Percentiles rank a stretch among this genome's conserved stretches.
Conservation (phyloP, 2,888 invertebrate species). For the Drosophila incognita region DNA sequence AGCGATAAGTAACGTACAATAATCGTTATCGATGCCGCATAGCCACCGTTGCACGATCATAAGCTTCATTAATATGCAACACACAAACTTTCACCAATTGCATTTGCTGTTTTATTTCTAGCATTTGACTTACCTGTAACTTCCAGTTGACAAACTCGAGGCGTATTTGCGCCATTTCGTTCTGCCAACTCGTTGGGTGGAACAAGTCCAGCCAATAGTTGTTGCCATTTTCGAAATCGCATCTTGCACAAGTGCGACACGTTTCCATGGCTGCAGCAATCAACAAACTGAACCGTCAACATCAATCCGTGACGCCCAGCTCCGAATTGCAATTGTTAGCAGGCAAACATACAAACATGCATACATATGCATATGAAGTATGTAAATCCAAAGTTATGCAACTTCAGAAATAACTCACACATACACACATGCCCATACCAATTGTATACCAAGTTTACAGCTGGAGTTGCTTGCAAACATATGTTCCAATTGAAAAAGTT, state of each 20-base stretch:
- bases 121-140: conserved; percentile 68
- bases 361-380: conserved; percentile 8
- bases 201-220: conserved; percentile 81
- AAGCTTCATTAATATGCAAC: conserved; percentile 26
- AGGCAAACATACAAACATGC: conserved; percentile 16
- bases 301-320: conserved; percentile 43
- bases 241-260: conserved; percentile 82
- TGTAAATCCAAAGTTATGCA: conserved; percentile 58
- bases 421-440: conserved; percentile 8
- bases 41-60: conserved; percentile 27
- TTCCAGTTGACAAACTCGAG: conserved; percentile 79
- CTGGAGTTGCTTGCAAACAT: conserved; percentile 38
- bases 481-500: conserved; percentile 37
- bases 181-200: conserved; percentile 75
- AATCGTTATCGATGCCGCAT: conserved; percentile 10
- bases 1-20: background rate
- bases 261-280: conserved; percentile 77
- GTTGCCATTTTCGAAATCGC: conserved; percentile 81
- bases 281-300: conserved; percentile 56
- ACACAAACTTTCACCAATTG: conserved; percentile 30
- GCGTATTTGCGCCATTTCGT: conserved; percentile 78
- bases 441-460: conserved; percentile 36
- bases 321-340: conserved; percentile 43
- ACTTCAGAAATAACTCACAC: conserved; percentile 58
- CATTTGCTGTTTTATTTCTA: background rate